Evolutionary conservation across 2,888 invertebrate species (phyloP).

Genomic region (Sarcophaga subvicina): DNA sequence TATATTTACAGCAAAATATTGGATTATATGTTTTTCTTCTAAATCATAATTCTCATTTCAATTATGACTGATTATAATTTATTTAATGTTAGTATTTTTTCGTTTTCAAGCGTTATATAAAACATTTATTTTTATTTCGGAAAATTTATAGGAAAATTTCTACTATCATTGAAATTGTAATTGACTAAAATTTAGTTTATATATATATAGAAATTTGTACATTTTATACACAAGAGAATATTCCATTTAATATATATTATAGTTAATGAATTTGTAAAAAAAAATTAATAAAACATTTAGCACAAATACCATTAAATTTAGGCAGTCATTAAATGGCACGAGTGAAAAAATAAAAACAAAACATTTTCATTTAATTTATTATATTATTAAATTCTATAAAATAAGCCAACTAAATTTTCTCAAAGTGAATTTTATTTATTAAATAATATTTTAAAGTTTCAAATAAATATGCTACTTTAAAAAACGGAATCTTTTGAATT

Average conservation of each 20-base stretch:
- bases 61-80: slow-evolving; percentile 36
- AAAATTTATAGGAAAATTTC: slow-evolving; percentile 2
- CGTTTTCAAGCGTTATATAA: not conserved
- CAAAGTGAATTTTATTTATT: not conserved
- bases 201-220: not conserved
- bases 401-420: not conserved
- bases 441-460: not conserved
- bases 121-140: slow-evolving; percentile 12
- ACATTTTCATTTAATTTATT: not conserved
- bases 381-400: not conserved
- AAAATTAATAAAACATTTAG: not conserved
- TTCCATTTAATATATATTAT: not conserved
- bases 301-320: not conserved
- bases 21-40: no score
- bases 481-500: no score
- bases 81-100: not conserved
- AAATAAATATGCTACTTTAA: no score
- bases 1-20: not conserved
- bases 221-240: not conserved
- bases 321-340: not conserved
- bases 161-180: not conserved
- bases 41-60: not conserved
- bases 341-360: not conserved
- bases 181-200: slow-evolving; percentile 11
- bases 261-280: not conserved